A percentile compares a stretch with the other conserved stretches of the same genome.
Conservation (phyloP, 2,797 vertebrate species). For the Ataeniobius toweri region DNA sequence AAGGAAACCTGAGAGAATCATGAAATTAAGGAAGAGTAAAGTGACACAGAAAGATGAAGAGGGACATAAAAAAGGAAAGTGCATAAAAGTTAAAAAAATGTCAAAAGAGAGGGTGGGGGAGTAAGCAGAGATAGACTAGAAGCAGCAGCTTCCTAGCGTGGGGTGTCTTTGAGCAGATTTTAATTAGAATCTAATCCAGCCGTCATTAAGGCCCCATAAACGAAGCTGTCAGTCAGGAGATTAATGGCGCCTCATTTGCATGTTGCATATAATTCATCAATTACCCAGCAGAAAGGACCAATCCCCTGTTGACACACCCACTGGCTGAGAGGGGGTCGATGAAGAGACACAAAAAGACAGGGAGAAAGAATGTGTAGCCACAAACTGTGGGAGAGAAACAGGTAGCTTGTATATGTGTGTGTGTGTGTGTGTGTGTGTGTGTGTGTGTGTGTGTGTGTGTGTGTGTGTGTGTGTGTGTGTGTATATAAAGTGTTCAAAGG, state of each 20-base stretch:
- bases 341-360: constrained; percentile 78
- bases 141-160: constrained; percentile 93
- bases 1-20: constrained; percentile 29
- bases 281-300: constrained; percentile 99
- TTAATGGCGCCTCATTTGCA: constrained; percentile 99
- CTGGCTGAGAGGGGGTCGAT: constrained; percentile 80
- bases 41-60: constrained; percentile 28
- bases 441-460: constrained; percentile 26
- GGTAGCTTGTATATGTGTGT: constrained; percentile 55
- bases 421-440: constrained; percentile 14
- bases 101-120: constrained; percentile 37
- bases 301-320: constrained; percentile 87
- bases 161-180: constrained; percentile 99
- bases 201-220: constrained; percentile 99
- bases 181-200: constrained; percentile 99
- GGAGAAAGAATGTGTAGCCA: constrained; percentile 89
- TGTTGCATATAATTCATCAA: constrained; percentile 99
- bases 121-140: constrained; percentile 64
- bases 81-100: constrained; percentile 37
- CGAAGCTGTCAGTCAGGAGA: constrained; percentile 99
- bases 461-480: constrained; percentile 27
- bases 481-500: constrained; percentile 78
- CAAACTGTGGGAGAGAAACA: constrained; percentile 76
- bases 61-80: constrained; percentile 21
- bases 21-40: constrained; percentile 32